Conservation (phyloP, 1,140 invertebrate species). For the Papilio polytes region DNA sequence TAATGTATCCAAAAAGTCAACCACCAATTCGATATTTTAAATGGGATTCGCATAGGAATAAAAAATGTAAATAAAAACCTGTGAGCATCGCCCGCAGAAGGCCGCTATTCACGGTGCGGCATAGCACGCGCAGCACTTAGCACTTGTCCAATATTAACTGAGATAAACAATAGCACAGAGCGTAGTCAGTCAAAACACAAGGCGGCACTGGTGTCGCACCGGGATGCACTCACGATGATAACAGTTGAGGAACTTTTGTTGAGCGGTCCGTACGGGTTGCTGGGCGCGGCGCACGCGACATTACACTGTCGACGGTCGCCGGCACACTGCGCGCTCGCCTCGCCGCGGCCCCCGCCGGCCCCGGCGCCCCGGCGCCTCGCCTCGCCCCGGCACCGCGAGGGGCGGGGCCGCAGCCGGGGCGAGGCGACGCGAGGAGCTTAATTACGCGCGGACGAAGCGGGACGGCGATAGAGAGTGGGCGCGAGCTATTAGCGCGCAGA, state of each 20-base stretch:
- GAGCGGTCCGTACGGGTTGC: conserved; percentile 67
- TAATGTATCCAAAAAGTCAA: background rate
- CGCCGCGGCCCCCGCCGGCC: conserved; percentile 54
- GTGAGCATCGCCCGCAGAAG: conserved; percentile 80
- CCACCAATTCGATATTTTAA: conserved; percentile 18
- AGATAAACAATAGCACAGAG: conserved; percentile 66
- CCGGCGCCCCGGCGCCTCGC: conserved; percentile 46
- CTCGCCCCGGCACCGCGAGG: conserved; percentile 54
- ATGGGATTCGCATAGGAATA: conserved; percentile 61
- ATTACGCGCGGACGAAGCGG: conserved; percentile 77
- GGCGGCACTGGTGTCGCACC: conserved; percentile 68
- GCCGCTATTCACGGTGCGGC: conserved; percentile 76
- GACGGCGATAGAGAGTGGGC: conserved; percentile 80
- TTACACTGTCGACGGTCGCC: conserved; percentile 75
- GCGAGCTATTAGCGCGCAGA: conserved; percentile 81
- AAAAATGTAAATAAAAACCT: conserved; percentile 75
- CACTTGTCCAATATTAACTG: conserved; percentile 75
- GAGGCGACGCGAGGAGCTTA: conserved; percentile 77
- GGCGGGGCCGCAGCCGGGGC: conserved; percentile 69
- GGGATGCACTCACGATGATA: conserved; percentile 66
- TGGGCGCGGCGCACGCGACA: conserved; percentile 64
- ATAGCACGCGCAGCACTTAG: conserved; percentile 78
- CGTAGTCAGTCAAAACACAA: conserved; percentile 75
- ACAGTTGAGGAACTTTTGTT: conserved; percentile 74
- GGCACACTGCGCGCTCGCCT: conserved; percentile 57